Conservation (phyloP, 2,888 invertebrate species). For the Rhaphigaster nebulosa region DNA sequence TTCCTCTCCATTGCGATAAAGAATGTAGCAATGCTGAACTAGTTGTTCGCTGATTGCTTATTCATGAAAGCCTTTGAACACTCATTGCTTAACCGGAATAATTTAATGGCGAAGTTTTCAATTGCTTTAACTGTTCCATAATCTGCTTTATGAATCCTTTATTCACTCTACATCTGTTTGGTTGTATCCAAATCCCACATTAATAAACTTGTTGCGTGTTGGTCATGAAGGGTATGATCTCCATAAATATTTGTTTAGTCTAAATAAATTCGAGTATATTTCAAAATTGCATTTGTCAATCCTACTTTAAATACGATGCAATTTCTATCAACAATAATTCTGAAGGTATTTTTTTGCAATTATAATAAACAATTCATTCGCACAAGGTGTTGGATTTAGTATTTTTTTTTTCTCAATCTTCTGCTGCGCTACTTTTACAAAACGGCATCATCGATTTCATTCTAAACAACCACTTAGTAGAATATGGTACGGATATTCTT, state of each 20-base stretch:
- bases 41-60: neutral
- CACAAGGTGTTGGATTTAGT: too few relatives aligned
- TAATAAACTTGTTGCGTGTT: slow-evolving; percentile 25
- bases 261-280: neutral
- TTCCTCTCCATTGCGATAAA: neutral
- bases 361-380: too few relatives aligned
- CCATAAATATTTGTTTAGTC: neutral
- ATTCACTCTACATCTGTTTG: slow-evolving; percentile 22
- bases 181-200: slow-evolving; percentile 2
- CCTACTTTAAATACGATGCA: too few relatives aligned
- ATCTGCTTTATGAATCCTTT: neutral
- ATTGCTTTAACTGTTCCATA: neutral
- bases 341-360: too few relatives aligned
- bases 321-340: too few relatives aligned
- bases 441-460: too few relatives aligned
- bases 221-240: neutral
- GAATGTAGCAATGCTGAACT: neutral
- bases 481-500: too few relatives aligned
- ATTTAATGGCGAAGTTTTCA: slow-evolving; percentile 28
- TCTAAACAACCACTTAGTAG: too few relatives aligned
- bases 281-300: neutral
- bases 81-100: neutral
- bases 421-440: too few relatives aligned
- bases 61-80: neutral
- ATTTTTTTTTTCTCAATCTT: too few relatives aligned